A percentile compares a stretch with the other conserved stretches of the same genome.
Evolutionary conservation across 2,797 vertebrate species (phyloP).

Genomic region (Macropus fuliginosus): DNA sequence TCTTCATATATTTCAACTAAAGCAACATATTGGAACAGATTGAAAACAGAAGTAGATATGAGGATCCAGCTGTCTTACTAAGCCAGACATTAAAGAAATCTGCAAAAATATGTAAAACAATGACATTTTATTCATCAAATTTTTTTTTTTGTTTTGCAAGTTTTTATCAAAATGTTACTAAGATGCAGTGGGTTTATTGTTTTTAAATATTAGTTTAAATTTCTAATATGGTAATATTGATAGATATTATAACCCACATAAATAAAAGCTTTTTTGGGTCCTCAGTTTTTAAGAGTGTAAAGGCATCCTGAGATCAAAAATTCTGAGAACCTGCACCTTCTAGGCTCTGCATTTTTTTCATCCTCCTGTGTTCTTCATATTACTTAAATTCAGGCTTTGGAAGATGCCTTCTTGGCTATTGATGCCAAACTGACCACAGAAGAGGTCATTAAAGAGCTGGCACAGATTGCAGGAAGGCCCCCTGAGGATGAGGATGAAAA

Average conservation of each 20-base stretch:
- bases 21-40: background rate
- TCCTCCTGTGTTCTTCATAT: conserved; percentile 25
- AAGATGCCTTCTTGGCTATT: conserved; percentile 97
- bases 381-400: conserved; percentile 90
- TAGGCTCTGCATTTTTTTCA: background rate
- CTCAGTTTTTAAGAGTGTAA: background rate
- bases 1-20: background rate
- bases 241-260: background rate
- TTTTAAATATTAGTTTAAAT: background rate
- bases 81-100: background rate
- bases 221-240: background rate
- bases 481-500: conserved; percentile 90
- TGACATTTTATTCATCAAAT: background rate
- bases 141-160: background rate
- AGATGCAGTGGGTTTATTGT: background rate
- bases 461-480: conserved; percentile 95
- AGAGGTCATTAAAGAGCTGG: conserved; percentile 96
- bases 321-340: background rate
- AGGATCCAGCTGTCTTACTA: background rate
- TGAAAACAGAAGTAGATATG: conserved; percentile 2
- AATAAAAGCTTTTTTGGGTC: background rate
- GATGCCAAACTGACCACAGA: conserved; percentile 95
- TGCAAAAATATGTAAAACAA: background rate
- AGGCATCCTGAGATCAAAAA: background rate
- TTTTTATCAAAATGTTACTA: background rate